Evolutionary conservation across 2,888 invertebrate species (phyloP), one percentile per base, ranked within the genome.

Genomic region (Scelioninae gen. 1): DNA sequence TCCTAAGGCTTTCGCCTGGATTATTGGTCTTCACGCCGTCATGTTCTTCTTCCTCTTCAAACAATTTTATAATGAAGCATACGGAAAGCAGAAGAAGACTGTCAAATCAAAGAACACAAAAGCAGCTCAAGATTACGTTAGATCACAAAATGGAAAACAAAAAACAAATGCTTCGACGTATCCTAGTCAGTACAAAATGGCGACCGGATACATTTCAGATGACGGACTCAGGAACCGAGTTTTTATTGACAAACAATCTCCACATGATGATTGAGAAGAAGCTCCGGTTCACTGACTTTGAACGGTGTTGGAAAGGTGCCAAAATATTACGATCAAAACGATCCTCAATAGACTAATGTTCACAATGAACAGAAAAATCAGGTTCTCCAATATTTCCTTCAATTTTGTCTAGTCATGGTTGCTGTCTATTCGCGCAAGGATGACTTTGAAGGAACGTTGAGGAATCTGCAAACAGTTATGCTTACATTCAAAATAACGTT

Each of bases 21-120:
- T 96, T 95, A 98, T 98, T 91, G 97, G 97, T 83, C 94, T 96
- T 91, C 98, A 98, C 93, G 97, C 98, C 0, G 94, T 98, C 38
- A 96, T 98, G 94, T 98, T 98, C 94, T 97, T 97, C 92, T 95
- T 97, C 93, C 94, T 98, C 69, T 98, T 98, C 94, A 96, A 96
- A 0, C 95, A 97, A 91, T 98, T 98, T 94, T 98, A 98, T 94
- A 95, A 95, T 87, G 94, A 96, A 88, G 94, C 96, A 4, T 97
- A 97, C 92, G 92, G 92, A 85, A 94, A 94, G 91, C 94, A 89
- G 74, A 86, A 88, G 53, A 85, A 85, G 62, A 43, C 32, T 0
- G 84, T 82, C 1, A 55, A 84, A 82, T 75, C 80, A 13, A 77
- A 83, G 49, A 51, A 86, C 68, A 78, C 82, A 60, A 82, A 63